Percentiles rank a stretch among this genome's conserved stretches.
These are phyloP conservation scores for Epizoanthus stellaris DNA, from an alignment of 92 coral and sea anemone species.

Conservation along the genomic window DNA sequence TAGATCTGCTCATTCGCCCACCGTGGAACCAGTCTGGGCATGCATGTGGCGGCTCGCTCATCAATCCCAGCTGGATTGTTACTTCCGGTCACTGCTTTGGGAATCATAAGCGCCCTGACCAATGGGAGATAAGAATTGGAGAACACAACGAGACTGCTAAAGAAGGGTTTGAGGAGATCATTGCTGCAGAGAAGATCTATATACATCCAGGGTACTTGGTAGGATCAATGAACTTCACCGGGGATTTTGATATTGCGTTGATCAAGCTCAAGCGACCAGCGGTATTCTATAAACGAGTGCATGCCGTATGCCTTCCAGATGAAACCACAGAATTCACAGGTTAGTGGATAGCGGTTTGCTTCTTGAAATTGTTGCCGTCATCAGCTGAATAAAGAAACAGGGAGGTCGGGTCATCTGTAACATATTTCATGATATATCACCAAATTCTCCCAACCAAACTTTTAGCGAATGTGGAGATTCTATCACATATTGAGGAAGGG, in stretches of 20 bases:
- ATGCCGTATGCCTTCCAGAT: conserved; percentile 80
- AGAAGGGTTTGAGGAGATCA: conserved; percentile 82
- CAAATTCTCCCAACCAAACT: too few species aligned
- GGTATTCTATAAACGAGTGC: conserved; percentile 78
- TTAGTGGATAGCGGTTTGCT: conserved; percentile 17
- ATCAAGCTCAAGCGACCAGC: conserved; percentile 92
- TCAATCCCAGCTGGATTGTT: conserved; percentile 81
- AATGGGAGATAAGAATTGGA: conserved; percentile 84
- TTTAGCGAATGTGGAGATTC: too few species aligned
- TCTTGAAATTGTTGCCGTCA: background rate
- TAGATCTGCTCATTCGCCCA: conserved; percentile 67
- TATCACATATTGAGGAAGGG: too few species aligned
- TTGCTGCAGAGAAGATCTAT: conserved; percentile 65
- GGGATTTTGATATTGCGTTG: conserved; percentile 88
- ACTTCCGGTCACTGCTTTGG: conserved; percentile 89
- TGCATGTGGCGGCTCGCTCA: conserved; percentile 89
- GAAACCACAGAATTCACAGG: conserved; percentile 60
- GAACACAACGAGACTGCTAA: conserved; percentile 78
- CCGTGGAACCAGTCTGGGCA: conserved; percentile 71
- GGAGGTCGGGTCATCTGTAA: background rate
- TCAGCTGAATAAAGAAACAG: background rate
- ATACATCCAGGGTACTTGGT: conserved; percentile 77
- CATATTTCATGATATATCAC: too few species aligned
- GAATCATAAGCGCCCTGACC: conserved; percentile 43
- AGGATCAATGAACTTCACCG: conserved; percentile 56